These are phyloP conservation scores for Xenopus laevis DNA, from an alignment of 2,113 vertebrate genomes.

Conservation along the genomic window DNA sequence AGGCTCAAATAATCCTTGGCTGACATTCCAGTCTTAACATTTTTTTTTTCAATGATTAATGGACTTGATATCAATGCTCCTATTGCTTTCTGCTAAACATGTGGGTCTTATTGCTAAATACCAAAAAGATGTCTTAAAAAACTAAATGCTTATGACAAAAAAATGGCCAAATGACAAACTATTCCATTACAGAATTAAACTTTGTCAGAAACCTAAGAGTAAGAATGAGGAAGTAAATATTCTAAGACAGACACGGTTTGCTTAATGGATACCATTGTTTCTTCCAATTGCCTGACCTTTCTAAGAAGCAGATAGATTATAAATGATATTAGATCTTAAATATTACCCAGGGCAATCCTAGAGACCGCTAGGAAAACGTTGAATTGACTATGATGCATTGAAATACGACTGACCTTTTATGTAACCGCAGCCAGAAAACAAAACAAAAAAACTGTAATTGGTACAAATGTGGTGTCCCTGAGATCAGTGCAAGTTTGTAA, in stretches of 20 bases:
- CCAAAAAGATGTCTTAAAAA: constrained; percentile 65
- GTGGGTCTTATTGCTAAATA: constrained; percentile 66
- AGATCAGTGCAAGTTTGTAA: neutral
- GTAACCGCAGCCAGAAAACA: constrained; percentile 24
- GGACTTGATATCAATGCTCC: constrained; percentile 68
- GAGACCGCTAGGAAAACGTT: constrained; percentile 22
- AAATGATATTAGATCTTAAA: constrained; percentile 36
- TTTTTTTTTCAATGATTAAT: constrained; percentile 68
- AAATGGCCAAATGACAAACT: constrained; percentile 57
- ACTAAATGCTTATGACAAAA: constrained; percentile 61
- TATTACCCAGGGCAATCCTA: constrained; percentile 32
- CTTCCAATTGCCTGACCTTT: constrained; percentile 32
- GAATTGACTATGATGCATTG: constrained; percentile 22
- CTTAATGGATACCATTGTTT: constrained; percentile 21
- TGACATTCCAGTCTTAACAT: constrained; percentile 58
- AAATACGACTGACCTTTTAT: constrained; percentile 37
- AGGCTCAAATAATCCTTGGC: constrained; percentile 58
- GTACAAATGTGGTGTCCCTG: constrained; percentile 25
- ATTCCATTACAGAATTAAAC: constrained; percentile 52
- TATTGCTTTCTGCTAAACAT: constrained; percentile 61
- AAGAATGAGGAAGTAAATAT: constrained; percentile 38
- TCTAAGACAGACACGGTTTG: constrained; percentile 1
- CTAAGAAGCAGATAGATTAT: constrained; percentile 32
- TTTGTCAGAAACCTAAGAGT: constrained; percentile 39
- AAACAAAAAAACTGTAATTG: constrained; percentile 27